Base-by-base conservation (phyloP, 2,797 vertebrate genomes). In the Hippocampus kuda region DNA sequence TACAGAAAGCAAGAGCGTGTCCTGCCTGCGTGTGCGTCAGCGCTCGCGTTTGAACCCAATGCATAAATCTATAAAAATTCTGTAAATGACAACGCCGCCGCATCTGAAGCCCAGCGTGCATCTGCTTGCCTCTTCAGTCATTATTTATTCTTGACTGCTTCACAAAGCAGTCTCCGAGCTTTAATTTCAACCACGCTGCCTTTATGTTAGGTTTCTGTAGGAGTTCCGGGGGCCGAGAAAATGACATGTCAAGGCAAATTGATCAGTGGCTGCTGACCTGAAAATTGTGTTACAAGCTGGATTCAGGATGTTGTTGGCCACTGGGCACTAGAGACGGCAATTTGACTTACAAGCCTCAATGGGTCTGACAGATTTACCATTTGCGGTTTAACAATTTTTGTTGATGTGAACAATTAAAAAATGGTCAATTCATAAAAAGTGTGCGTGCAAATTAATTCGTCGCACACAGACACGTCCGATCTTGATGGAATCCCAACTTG, bases 251-350 rank as follows among this genome's bases (percentile, higher is more conserved):
- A 68, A 38, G 51, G 49, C 60, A 70, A 42, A 80, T 70, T 74
- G 78, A 66, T 83, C 61, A 69, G 74, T 77, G 71, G 75, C 81
- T 74, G 71, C 68, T 75, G 75, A 86, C 79, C 73, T 78, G 78
- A 86, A 88, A 86, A 84, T 83, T 78, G 80, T 74, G 22, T 72
- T 75, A 78, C 68, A 74, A 73, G 67, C 69, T 79, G 83, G 78
- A 81, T 60, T 27, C 68, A 80, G 84, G 77, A 81, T 30, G 26
- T 27, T 12, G 24, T 2, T 57, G 54, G 24, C 4, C n/a, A 26
- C 64, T 4, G 54, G 24, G 2, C n/a, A 26, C 64, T 7, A 44
- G 65, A 72, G 18, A 71, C 56, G 72, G 49, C 49, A 34, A 2
- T 34, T 34, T 34, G 30, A 34, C 30, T 34, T 5, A 5, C 4